Conservation (phyloP, 1,140 invertebrate species). For the Formica selysi region DNA sequence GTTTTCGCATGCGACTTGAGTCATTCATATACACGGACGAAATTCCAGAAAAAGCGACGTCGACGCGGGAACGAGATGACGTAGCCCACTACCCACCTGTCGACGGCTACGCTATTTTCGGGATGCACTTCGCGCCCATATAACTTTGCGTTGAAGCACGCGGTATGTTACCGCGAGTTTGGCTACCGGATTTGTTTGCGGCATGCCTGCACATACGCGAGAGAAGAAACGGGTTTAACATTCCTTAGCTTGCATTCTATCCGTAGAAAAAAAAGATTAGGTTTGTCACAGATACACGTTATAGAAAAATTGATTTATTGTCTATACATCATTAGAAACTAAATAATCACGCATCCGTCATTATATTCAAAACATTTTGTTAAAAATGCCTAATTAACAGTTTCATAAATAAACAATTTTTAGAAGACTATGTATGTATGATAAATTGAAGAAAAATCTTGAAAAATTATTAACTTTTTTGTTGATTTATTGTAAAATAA, state of each 20-base stretch:
- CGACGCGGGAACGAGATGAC: constrained; percentile 23
- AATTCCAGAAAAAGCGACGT: constrained; percentile 48
- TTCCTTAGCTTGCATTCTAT: not conserved
- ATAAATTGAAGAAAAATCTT: no score
- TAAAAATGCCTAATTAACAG: not conserved
- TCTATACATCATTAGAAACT: not conserved
- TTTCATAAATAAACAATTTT: not conserved
- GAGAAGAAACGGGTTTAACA: not conserved
- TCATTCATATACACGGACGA: constrained; percentile 50
- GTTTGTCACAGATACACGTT: not conserved
- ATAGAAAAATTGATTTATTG: no score
- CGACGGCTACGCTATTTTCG: constrained; percentile 36
- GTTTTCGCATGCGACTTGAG: constrained; percentile 49
- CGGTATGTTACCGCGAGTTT: not conserved
- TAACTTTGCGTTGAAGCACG: constrained; percentile 30
- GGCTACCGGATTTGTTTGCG: not conserved
- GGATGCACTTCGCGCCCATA: not conserved
- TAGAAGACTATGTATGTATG: no score
- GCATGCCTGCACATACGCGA: not conserved
- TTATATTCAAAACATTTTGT: not conserved
- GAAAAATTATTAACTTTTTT: no score
- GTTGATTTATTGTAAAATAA: no score
- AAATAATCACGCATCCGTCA: not conserved
- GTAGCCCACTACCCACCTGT: constrained; percentile 56
- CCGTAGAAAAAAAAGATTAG: not conserved